These are phyloP conservation scores for Acromyrmex echinatior DNA, from an alignment of 1,140 invertebrate species.

Conservation along the genomic window DNA sequence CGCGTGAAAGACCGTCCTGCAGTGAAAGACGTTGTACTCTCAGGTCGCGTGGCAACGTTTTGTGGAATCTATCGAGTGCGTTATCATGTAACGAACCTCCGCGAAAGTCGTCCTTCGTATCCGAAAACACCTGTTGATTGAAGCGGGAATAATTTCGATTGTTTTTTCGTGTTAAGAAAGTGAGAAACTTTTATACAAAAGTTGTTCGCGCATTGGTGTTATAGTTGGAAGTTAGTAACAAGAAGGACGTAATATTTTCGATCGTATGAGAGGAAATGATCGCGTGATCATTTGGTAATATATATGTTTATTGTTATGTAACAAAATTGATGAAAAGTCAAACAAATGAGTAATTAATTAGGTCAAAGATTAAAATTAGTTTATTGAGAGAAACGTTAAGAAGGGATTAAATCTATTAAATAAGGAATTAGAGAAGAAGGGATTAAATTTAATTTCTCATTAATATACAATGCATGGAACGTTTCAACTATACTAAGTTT, in stretches of 20 bases:
- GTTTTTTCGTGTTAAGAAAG: constrained; percentile 2
- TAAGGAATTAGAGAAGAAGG: no score
- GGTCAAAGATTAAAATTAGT: no score
- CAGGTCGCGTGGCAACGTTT: constrained; percentile 16
- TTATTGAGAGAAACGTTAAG: no score
- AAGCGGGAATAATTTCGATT: constrained; percentile 2
- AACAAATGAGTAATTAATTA: no score
- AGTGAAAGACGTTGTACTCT: constrained; percentile 55
- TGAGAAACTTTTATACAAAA: neutral
- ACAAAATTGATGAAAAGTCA: neutral
- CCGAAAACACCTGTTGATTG: constrained; percentile 48
- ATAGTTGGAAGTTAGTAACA: neutral
- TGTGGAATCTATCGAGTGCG: neutral
- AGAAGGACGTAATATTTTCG: neutral
- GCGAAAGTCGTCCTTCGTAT: neutral
- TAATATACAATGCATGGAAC: no score
- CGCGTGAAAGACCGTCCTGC: constrained; percentile 32
- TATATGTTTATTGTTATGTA: neutral
- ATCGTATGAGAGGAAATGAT: neutral
- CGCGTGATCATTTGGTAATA: neutral
- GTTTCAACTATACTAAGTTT: no score
- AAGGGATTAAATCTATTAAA: no score
- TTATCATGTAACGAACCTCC: neutral
- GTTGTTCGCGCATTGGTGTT: no score
- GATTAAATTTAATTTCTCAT: no score